phyloP scores from a whole-genome alignment of 1,140 invertebrate genomes.

The Ceratoteleas bidentatus region DNA sequence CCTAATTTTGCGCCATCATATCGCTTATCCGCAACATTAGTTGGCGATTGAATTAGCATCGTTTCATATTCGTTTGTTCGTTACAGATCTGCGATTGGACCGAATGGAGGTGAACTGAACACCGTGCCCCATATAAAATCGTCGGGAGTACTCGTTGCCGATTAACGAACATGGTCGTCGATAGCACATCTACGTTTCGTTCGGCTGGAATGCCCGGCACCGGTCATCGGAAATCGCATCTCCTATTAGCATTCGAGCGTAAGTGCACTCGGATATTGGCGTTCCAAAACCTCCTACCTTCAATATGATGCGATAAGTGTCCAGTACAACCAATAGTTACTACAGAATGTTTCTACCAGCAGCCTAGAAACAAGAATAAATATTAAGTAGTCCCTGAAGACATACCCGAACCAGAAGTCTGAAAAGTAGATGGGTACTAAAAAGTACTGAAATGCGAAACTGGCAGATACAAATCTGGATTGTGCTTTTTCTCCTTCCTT shows the following conservation, averaged over 20 bases:
- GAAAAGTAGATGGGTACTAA: too few relatives aligned
- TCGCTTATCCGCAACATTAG: slow-evolving; percentile 35
- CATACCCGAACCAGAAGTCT: too few relatives aligned
- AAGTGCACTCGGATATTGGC: slow-evolving; percentile 32
- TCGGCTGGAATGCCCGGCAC: slow-evolving; percentile 43
- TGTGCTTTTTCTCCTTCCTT: too few relatives aligned
- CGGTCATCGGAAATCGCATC: slow-evolving; percentile 46
- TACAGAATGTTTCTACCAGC: too few relatives aligned
- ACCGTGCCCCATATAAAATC: slow-evolving; percentile 31
- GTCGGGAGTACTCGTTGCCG: slow-evolving; percentile 37
- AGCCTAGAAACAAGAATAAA: too few relatives aligned
- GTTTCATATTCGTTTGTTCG: slow-evolving; percentile 51
- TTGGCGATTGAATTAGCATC: slow-evolving; percentile 51
- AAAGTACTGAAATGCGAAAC: too few relatives aligned
- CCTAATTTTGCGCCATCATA: slow-evolving; percentile 12
- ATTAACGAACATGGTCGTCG: slow-evolving; percentile 51
- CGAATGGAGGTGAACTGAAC: slow-evolving; percentile 26
- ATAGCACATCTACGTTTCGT: slow-evolving; percentile 51
- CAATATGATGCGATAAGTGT: not conserved
- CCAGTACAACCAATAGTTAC: not conserved
- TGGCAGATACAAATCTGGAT: too few relatives aligned
- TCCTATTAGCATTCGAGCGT: slow-evolving; percentile 53
- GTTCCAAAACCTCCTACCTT: slow-evolving; percentile 16
- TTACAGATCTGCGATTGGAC: slow-evolving; percentile 25
- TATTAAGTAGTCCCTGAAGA: too few relatives aligned